These are phyloP conservation scores for Caligus rogercresseyi DNA, from an alignment of 1,140 invertebrate genomes.

Conservation along the genomic window DNA sequence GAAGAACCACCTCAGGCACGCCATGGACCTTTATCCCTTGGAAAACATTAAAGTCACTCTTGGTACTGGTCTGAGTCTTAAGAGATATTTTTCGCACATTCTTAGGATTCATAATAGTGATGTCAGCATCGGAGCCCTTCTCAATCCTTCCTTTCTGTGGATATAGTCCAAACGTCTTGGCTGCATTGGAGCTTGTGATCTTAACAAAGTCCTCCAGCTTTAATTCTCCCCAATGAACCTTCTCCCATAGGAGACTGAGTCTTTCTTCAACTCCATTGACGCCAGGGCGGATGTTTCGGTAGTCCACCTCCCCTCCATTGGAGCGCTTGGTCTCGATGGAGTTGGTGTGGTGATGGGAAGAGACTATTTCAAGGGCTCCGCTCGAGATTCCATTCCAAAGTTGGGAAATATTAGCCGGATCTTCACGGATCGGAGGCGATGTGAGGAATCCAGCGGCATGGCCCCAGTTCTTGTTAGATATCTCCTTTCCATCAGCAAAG, in stretches of 20 bases:
- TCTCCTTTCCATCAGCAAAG: constrained; percentile 34
- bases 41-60: constrained; percentile 42
- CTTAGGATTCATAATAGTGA: constrained; percentile 42
- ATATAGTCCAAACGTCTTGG: constrained; percentile 45
- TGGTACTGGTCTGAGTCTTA: constrained; percentile 36
- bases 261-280: constrained; percentile 65
- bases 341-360: constrained; percentile 52
- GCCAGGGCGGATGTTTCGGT: constrained; percentile 91
- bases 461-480: constrained; percentile 40
- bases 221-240: constrained; percentile 38
- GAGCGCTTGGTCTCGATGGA: constrained; percentile 85
- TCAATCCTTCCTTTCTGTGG: constrained; percentile 39
- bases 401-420: constrained; percentile 42
- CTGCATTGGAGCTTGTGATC: constrained; percentile 41
- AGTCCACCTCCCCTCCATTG: constrained; percentile 69
- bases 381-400: not conserved
- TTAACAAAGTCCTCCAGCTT: constrained; percentile 41
- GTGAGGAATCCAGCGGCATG: constrained; percentile 45
- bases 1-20: constrained; percentile 23
- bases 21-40: constrained; percentile 32
- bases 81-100: constrained; percentile 35
- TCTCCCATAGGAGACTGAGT: constrained; percentile 42
- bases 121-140: constrained; percentile 44
- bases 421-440: constrained; percentile 58
- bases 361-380: not conserved